A percentile compares a stretch with the other conserved stretches of the same genome.
These are phyloP conservation scores for Dendrolimus kikuchii DNA, from an alignment of 1,140 invertebrate species.

Conservation along the genomic window DNA sequence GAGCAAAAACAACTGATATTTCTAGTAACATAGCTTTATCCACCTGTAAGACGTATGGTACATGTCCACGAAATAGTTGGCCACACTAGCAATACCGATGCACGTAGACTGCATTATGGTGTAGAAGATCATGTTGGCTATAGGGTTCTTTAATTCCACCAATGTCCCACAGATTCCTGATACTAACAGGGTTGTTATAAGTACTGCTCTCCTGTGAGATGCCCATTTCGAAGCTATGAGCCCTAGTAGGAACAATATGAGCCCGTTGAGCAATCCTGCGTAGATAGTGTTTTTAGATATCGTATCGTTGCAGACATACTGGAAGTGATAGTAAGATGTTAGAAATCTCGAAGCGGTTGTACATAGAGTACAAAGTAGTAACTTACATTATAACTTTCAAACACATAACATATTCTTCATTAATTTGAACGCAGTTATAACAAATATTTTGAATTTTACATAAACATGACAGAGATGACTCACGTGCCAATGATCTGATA, in stretches of 20 bases:
- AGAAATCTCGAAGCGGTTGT: background rate
- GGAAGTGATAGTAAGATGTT: background rate
- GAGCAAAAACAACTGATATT: no score
- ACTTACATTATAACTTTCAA: no score
- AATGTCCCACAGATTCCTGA: background rate
- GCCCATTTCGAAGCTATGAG: background rate
- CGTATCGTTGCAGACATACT: conserved; percentile 3
- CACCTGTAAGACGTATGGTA: conserved; percentile 6
- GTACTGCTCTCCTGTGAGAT: background rate
- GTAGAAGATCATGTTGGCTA: conserved; percentile 1
- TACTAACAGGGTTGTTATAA: background rate
- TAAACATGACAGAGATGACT: no score
- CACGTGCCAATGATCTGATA: no score
- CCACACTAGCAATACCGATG: background rate
- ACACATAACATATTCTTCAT: no score
- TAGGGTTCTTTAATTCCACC: conserved; percentile 1
- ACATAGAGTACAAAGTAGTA: no score
- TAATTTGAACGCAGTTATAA: no score
- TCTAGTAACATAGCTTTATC: background rate
- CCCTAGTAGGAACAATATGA: background rate
- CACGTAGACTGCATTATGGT: conserved; percentile 2
- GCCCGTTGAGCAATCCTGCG: conserved; percentile 2
- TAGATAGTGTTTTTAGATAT: conserved; percentile 3
- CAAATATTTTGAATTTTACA: no score
- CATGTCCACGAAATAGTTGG: conserved; percentile 4